Evolutionary conservation across 2,888 invertebrate genomes (phyloP), one percentile per base, ranked within the genome.

Genomic region (Xanthorhoe spadicearia): DNA sequence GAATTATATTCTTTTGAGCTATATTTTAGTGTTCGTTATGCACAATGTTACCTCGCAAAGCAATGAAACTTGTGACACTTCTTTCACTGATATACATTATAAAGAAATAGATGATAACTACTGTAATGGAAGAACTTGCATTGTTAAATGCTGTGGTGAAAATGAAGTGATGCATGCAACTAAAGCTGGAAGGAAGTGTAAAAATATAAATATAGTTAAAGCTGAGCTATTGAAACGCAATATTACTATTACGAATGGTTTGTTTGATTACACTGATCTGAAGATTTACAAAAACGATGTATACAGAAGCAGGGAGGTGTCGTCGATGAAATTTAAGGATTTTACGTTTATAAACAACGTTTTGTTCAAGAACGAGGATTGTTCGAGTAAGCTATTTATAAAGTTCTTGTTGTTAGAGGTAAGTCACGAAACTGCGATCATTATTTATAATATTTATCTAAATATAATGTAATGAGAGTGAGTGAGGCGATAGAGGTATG

Each of bases 81-180:
- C 8, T 15, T 15, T 49, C 1, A 67, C 63, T 6, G 67, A 67
- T 38, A 3, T 54, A 38, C 38, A 56, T 0, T 3, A 19, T 8
- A 60, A 60, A 3, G 6, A 60, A 15, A 28, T 63, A 13, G 52
- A 60, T 7, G 7, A 35, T 18, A 63, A 49, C 4, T 52, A 23
- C 48, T 62, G 62, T n/a, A 48, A n/a, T n/a, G 23, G 13, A 9
- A 23, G 28, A 46, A 69, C 65, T 1, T 71, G 71, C 19, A 1
- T 69, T 15, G 15, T 59, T 0, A 71, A 71, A 54, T 71, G 71
- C 15, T 71, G 71, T 51, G 67, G 61, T 5, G 17, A 48, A 50
- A 51, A 68, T 32, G 63, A 69, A 64, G 32, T 69, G 9, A 18
- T 67, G 17, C 28, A 59, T 9, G 10, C 0, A 43, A 43, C 43